Percentiles rank a stretch among this genome's conserved stretches.
Conservation (phyloP, 2,888 invertebrate genomes). For the Pegoplata infirma region DNA sequence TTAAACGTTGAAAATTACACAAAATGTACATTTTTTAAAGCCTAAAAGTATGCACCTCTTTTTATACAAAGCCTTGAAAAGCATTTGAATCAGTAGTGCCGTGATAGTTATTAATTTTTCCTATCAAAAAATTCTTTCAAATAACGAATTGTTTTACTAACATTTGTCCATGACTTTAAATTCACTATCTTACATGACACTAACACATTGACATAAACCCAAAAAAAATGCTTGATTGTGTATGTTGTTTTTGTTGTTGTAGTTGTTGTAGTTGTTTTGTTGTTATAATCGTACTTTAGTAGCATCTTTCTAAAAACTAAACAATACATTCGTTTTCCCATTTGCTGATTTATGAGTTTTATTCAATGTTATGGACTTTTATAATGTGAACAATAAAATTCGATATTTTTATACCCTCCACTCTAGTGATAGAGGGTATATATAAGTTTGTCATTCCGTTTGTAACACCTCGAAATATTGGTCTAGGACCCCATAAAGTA, state of each 20-base stretch:
- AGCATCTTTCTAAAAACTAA: conserved; percentile 16
- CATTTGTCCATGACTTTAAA: not conserved
- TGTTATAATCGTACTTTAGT: not conserved
- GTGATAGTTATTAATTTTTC: too few relatives aligned
- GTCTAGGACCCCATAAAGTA: too few relatives aligned
- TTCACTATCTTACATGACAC: not conserved
- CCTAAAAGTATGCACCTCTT: too few relatives aligned
- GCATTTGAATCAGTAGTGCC: too few relatives aligned
- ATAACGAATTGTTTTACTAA: not conserved
- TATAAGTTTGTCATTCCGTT: too few relatives aligned
- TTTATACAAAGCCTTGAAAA: too few relatives aligned
- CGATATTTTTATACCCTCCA: conserved; percentile 31
- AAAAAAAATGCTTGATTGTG: not conserved
- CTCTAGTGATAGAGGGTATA: too few relatives aligned
- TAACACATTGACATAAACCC: not conserved
- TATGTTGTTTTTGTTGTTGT: not conserved
- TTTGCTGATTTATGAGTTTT: conserved; percentile 55
- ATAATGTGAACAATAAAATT: conserved; percentile 53
- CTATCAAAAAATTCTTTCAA: too few relatives aligned
- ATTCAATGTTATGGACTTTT: conserved; percentile 55
- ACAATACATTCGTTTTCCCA: conserved; percentile 34
- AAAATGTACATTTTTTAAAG: too few relatives aligned
- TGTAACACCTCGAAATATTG: too few relatives aligned
- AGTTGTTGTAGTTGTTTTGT: not conserved
- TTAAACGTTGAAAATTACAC: too few relatives aligned